Evolutionary conservation across 2,113 vertebrate species (phyloP).

Genomic region (Turnix velox): DNA sequence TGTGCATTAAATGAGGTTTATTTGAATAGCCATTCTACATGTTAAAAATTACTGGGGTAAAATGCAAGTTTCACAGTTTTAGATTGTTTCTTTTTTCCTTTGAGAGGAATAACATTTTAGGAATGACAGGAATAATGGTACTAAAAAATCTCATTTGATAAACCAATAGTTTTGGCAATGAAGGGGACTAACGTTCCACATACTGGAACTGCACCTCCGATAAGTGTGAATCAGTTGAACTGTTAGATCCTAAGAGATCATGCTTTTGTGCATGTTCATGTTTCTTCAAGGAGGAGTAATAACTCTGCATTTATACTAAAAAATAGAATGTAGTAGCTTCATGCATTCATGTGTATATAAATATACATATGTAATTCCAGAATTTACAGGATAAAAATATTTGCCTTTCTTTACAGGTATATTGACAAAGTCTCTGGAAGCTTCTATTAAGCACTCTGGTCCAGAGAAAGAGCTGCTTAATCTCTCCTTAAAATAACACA

Average conservation of each 20-base stretch:
- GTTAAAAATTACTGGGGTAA: background rate
- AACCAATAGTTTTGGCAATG: background rate
- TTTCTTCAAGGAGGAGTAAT: background rate
- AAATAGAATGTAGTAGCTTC: background rate
- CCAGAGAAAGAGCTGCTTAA: background rate
- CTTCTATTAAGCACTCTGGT: background rate
- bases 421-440: background rate
- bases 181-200: background rate
- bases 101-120: background rate
- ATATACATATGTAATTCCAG: background rate
- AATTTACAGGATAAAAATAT: background rate
- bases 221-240: background rate
- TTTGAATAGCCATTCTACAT: background rate
- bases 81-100: background rate
- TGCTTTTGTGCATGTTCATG: background rate
- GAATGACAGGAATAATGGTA: background rate
- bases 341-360: background rate
- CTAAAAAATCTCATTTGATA: background rate
- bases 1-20: background rate
- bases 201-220: background rate
- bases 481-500: background rate
- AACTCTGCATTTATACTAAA: background rate
- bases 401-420: background rate
- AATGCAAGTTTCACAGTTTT: background rate
- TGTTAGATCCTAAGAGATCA: background rate